A percentile compares a stretch with the other conserved stretches of the same genome.
These are phyloP conservation scores for Lagorchestes hirsutus DNA, from an alignment of 2,797 vertebrate species.

Conservation along the genomic window DNA sequence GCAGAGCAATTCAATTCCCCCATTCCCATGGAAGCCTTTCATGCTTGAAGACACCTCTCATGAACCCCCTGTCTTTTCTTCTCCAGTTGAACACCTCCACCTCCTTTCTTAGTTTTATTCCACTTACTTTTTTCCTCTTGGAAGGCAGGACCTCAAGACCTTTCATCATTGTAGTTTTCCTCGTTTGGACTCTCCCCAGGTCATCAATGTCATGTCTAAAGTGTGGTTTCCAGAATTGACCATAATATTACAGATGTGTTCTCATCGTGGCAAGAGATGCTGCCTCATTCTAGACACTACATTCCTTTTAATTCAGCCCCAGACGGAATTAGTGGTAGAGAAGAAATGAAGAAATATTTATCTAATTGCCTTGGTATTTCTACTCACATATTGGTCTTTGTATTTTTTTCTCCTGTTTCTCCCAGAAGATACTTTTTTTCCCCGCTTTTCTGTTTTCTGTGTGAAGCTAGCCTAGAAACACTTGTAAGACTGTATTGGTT, in stretches of 20 bases:
- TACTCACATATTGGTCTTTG: not conserved
- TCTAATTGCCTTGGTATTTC: not conserved
- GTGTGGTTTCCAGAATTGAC: not conserved
- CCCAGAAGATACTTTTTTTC: no score
- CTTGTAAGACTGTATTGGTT: not conserved
- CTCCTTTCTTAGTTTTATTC: no score
- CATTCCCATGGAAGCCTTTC: not conserved
- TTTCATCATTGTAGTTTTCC: not conserved
- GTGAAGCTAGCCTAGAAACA: not conserved
- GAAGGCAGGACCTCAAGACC: not conserved
- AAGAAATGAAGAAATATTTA: not conserved
- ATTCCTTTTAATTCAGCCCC: not conserved
- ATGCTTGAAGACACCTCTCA: not conserved
- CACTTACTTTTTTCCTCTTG: no score
- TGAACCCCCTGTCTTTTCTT: no score
- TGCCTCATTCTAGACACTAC: not conserved
- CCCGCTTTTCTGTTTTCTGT: not conserved
- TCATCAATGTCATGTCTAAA: not conserved
- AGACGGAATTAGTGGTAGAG: not conserved
- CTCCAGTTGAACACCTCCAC: not conserved
- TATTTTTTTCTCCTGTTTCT: not conserved
- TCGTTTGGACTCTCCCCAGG: not conserved
- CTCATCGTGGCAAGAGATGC: not conserved
- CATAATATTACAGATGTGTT: not conserved
- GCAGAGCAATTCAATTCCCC: not conserved